A percentile compares a stretch with the other conserved stretches of the same genome.
phyloP scores from a whole-genome alignment of 1,140 invertebrate species.

The Wasmannia auropunctata region DNA sequence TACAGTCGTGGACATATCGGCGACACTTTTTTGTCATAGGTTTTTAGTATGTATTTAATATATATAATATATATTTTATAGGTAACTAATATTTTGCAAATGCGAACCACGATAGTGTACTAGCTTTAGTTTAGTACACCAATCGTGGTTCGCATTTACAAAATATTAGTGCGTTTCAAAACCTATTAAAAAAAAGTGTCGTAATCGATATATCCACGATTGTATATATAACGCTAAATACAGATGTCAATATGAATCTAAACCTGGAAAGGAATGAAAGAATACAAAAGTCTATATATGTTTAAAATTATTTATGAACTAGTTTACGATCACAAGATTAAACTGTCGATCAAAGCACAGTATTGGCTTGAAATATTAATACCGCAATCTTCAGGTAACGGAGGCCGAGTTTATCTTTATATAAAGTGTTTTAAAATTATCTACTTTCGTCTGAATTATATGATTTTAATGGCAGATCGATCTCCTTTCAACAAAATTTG shows the following conservation, averaged over 20 bases:
- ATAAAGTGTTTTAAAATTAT: not conserved
- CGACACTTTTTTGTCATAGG: too few relatives aligned
- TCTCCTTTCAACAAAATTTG: not conserved
- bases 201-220: too few relatives aligned
- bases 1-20: too few relatives aligned
- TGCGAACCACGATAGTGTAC: too few relatives aligned
- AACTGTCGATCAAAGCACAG: not conserved
- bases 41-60: too few relatives aligned
- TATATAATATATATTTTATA: too few relatives aligned
- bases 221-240: not conserved
- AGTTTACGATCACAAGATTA: not conserved
- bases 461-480: not conserved
- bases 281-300: not conserved
- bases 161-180: too few relatives aligned
- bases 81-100: too few relatives aligned
- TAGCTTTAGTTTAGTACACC: too few relatives aligned
- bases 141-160: too few relatives aligned
- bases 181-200: too few relatives aligned
- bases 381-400: not conserved
- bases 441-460: not conserved
- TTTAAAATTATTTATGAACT: not conserved
- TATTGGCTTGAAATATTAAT: slow-evolving; percentile 29
- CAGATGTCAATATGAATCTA: not conserved
- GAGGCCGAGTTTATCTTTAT: not conserved
- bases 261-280: not conserved